These are phyloP conservation scores for Ammodytes dubius DNA, from an alignment of 2,113 vertebrate genomes.

Conservation along the genomic window DNA sequence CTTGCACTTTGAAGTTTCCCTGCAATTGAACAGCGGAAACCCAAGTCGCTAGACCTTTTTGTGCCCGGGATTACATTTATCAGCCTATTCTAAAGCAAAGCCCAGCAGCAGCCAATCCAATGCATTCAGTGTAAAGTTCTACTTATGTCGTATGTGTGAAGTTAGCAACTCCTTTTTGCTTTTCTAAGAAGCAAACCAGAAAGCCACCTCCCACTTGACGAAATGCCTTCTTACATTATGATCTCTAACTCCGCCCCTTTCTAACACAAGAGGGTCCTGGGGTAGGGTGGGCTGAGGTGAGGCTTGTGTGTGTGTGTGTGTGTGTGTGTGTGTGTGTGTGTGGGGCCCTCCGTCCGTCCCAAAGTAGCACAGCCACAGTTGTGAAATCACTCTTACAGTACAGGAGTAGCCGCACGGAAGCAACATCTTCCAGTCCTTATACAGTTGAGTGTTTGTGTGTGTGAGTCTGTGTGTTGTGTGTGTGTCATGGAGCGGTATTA, in stretches of 20 bases:
- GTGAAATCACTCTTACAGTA: slow-evolving; percentile 29
- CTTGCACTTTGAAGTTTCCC: background rate
- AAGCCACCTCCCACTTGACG: slow-evolving; percentile 54
- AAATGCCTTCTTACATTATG: slow-evolving; percentile 26
- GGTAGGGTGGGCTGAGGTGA: background rate
- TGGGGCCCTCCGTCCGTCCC: slow-evolving; percentile 27
- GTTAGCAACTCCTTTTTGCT: slow-evolving; percentile 28
- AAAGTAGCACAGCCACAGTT: slow-evolving; percentile 41
- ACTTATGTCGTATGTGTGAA: background rate
- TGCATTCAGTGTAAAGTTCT: slow-evolving; percentile 38
- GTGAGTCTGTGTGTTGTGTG: slow-evolving; percentile 18
- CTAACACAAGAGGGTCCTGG: slow-evolving; percentile 49
- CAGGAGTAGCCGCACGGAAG: slow-evolving; percentile 14
- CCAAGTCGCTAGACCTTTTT: background rate
- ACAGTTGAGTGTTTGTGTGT: background rate
- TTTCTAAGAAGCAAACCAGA: slow-evolving; percentile 48
- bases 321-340: background rate
- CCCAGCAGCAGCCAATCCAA: background rate
- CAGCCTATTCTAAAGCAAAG: slow-evolving; percentile 17
- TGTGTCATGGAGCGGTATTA: slow-evolving; percentile 53
- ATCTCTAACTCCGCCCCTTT: slow-evolving; percentile 45
- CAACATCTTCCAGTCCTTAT: background rate
- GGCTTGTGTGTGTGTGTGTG: background rate
- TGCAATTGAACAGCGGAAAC: background rate
- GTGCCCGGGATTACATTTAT: slow-evolving; percentile 1